A percentile compares a stretch with the other conserved stretches of the same genome.
These are phyloP conservation scores for Sarcophilus harrisii DNA, from an alignment of 2,797 vertebrate species.

Conservation along the genomic window DNA sequence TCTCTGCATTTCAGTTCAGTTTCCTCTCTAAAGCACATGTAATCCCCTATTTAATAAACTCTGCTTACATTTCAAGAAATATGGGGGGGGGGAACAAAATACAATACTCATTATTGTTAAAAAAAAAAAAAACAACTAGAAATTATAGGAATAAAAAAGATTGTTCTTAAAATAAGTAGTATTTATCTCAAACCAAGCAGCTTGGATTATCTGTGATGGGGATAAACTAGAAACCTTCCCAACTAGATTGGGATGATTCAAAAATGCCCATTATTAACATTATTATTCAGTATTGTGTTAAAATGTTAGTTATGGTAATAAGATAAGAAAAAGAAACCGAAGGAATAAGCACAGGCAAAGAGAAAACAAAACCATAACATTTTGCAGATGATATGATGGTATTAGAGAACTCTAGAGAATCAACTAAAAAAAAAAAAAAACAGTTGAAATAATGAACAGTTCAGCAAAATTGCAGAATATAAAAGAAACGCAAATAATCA, in stretches of 20 bases:
- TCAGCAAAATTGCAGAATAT: background rate
- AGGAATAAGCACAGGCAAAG: background rate
- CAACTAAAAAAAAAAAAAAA: background rate
- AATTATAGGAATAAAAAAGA: background rate
- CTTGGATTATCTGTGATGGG: background rate
- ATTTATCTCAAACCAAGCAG: background rate
- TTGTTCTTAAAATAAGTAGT: background rate
- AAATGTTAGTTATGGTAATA: background rate
- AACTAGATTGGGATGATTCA: background rate
- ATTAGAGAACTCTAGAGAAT: background rate
- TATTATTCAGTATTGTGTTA: background rate
- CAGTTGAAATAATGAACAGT: background rate
- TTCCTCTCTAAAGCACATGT: background rate
- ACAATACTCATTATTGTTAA: background rate
- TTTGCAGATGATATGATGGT: background rate
- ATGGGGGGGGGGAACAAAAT: background rate
- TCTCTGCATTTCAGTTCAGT: background rate
- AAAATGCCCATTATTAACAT: background rate
- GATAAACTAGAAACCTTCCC: background rate
- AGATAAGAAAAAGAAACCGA: background rate
- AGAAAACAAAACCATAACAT: background rate
- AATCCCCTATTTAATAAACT: background rate
- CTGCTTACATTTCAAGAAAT: background rate
- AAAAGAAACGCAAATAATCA: background rate
- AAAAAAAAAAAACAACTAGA: background rate